Conservation (phyloP, 2,888 invertebrate species). For the Antheraea yamamai region DNA sequence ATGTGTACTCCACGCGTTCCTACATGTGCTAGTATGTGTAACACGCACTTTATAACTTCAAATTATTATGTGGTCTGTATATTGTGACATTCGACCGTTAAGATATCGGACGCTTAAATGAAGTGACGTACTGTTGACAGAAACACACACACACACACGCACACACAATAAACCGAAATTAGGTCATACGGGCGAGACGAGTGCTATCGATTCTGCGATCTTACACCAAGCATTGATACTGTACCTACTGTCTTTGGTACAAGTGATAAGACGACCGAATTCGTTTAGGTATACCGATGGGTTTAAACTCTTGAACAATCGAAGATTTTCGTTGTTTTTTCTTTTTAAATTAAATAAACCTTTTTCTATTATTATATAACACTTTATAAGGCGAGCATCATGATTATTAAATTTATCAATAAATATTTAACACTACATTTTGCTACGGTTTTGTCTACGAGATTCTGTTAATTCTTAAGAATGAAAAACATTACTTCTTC, state of each 20-base stretch:
- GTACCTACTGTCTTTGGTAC: constrained; percentile 26
- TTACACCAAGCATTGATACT: constrained; percentile 52
- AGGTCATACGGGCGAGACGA: constrained; percentile 70
- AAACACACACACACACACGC: constrained; percentile 22
- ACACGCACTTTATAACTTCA: neutral
- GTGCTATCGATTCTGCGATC: constrained; percentile 68
- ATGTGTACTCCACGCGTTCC: no score
- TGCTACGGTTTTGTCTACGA: no score
- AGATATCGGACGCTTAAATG: constrained; percentile 1
- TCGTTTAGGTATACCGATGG: neutral
- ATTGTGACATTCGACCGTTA: constrained; percentile 9
- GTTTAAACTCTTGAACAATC: neutral
- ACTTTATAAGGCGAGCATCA: neutral
- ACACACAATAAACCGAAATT: constrained; percentile 44
- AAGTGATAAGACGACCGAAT: constrained; percentile 18
- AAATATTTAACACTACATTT: no score
- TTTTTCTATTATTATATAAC: neutral
- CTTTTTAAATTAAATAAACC: neutral
- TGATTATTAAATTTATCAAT: neutral
- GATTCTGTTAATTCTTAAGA: no score
- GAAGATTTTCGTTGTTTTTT: neutral
- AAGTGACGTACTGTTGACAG: constrained; percentile 13
- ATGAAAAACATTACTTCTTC: no score
- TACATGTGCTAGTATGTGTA: neutral
- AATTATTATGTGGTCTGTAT: neutral